These are phyloP conservation scores for Bombus terrestris DNA, from an alignment of 1,140 invertebrate species.

Conservation along the genomic window DNA sequence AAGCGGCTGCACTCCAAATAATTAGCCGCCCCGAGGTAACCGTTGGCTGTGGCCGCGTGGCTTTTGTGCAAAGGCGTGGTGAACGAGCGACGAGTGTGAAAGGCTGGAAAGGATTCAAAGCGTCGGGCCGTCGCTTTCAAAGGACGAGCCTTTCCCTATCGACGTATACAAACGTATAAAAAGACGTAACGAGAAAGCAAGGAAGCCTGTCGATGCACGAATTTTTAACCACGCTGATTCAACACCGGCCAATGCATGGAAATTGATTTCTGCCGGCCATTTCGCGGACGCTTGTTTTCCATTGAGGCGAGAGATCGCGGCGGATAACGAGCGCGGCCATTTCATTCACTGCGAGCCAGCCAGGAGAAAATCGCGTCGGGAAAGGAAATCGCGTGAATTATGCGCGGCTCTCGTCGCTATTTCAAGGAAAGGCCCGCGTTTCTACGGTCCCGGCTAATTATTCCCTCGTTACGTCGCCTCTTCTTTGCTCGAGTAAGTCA, in stretches of 20 bases:
- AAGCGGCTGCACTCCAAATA: slow-evolving; percentile 64
- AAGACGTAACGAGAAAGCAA: not conserved
- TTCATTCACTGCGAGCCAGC: slow-evolving; percentile 23
- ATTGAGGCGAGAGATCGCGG: slow-evolving; percentile 22
- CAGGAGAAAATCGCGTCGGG: slow-evolving; percentile 21
- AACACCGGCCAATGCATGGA: slow-evolving; percentile 6
- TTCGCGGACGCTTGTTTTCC: not conserved
- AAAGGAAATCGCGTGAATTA: slow-evolving; percentile 45
- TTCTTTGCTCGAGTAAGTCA: not conserved
- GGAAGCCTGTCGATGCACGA: no score
- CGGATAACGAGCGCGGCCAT: slow-evolving; percentile 5
- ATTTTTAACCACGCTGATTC: not conserved
- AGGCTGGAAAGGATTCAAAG: slow-evolving; percentile 69
- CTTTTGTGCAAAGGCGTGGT: slow-evolving; percentile 59
- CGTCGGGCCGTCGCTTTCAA: slow-evolving; percentile 39
- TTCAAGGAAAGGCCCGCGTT: not conserved
- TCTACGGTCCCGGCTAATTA: slow-evolving; percentile 20
- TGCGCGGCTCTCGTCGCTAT: not conserved
- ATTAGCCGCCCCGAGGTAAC: slow-evolving; percentile 53
- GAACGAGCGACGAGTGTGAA: slow-evolving; percentile 43
- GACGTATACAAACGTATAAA: not conserved
- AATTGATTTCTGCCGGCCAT: slow-evolving; percentile 20
- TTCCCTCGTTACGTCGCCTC: not conserved
- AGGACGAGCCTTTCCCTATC: slow-evolving; percentile 51
- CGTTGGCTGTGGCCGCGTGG: not conserved